Evolutionary conservation across 2,113 vertebrate species (phyloP).

Genomic region (Progne subis): DNA sequence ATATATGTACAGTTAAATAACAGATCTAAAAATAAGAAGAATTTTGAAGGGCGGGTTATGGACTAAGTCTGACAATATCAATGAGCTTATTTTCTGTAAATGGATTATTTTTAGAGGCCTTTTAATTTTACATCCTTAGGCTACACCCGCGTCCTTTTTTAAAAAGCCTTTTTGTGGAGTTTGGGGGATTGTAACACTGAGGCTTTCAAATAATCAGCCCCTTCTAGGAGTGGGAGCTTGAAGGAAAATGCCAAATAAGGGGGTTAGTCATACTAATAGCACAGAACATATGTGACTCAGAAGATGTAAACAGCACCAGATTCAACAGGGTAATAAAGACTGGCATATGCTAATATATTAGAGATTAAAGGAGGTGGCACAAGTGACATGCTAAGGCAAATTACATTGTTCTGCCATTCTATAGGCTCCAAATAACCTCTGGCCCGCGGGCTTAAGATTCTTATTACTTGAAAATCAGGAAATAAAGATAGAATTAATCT

Average conservation of each 20-base stretch:
- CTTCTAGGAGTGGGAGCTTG: neutral
- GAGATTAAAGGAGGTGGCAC: neutral
- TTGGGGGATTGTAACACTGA: neutral
- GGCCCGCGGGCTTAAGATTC: neutral
- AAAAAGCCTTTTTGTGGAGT: neutral
- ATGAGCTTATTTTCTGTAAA: neutral
- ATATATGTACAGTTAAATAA: constrained; percentile 49
- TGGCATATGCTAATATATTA: neutral
- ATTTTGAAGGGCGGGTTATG: constrained; percentile 61
- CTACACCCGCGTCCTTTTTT: neutral
- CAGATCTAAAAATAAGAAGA: constrained; percentile 55
- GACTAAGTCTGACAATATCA: neutral
- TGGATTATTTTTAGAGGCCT: constrained; percentile 11
- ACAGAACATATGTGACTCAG: neutral
- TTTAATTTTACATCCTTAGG: neutral
- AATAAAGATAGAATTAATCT: neutral
- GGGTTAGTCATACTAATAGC: neutral
- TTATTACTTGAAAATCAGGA: constrained; percentile 9
- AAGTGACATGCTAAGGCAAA: neutral
- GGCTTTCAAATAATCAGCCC: constrained; percentile 3
- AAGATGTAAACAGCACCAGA: neutral
- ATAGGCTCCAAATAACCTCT: neutral
- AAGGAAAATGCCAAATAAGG: neutral
- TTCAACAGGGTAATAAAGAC: neutral
- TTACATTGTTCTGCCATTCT: neutral